Evolutionary conservation across 2,113 vertebrate species (phyloP).

Genomic region (Nerophis lumbriciformis): DNA sequence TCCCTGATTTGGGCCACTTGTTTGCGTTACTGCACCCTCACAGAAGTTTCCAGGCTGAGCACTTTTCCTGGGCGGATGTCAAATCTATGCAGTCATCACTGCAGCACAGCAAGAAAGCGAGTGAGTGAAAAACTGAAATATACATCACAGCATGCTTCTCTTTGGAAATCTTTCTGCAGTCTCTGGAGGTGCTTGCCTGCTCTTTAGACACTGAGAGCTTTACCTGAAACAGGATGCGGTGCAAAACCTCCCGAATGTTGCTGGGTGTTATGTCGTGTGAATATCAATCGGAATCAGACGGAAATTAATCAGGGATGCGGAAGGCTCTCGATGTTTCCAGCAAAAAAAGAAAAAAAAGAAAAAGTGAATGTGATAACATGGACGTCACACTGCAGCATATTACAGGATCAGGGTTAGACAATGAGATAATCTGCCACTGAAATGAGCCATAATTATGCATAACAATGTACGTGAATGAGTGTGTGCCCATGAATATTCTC

Average conservation of each 20-base stretch:
- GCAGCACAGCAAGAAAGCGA: conserved; percentile 20
- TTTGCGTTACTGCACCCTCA: conserved; percentile 20
- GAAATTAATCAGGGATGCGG: conserved; percentile 50
- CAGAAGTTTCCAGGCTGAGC: conserved; percentile 21
- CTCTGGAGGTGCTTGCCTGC: conserved; percentile 46
- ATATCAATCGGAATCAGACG: conserved; percentile 49
- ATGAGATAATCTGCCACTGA: conserved; percentile 43
- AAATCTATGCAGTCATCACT: conserved; percentile 33
- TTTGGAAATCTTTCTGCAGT: conserved; percentile 51
- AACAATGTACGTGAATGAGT: conserved; percentile 24
- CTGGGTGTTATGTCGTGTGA: conserved; percentile 21
- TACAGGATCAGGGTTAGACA: conserved; percentile 47
- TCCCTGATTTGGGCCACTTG: conserved; percentile 9
- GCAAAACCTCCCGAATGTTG: conserved; percentile 29
- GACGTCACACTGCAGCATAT: conserved; percentile 43
- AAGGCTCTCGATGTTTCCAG: conserved; percentile 39
- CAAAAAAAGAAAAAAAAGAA: conserved; percentile 45
- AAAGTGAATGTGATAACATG: conserved; percentile 43
- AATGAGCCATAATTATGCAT: conserved; percentile 31
- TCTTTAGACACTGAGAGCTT: conserved; percentile 56
- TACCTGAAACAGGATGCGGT: conserved; percentile 52
- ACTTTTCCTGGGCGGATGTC: conserved; percentile 38
- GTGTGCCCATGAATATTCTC: conserved; percentile 16
- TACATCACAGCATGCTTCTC: conserved; percentile 61
- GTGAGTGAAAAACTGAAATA: conserved; percentile 50